Base-by-base conservation (phyloP, 1,140 invertebrate species). In the Stegodyphus mimosarum region DNA sequence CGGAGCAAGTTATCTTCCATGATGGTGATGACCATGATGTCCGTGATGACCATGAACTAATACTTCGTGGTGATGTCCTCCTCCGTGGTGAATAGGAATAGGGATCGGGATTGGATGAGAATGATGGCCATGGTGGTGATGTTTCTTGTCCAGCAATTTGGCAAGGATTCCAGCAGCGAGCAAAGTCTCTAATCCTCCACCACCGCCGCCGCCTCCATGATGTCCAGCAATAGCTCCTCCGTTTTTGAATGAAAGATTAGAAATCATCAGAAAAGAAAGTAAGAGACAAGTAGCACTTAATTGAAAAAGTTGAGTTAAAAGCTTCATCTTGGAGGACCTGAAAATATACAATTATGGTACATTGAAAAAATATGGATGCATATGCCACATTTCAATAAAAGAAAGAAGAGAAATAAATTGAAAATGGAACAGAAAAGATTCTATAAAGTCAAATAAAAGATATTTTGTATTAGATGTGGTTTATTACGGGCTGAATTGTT, bases 91-190 rank as follows among this genome's bases (percentile, higher is more conserved):
- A 10, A 53, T 9, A 7, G 80, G 80, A 67, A 83, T 83, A 7
- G 71, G 80, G 11, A 83, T 83, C 33, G 72, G 72, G 11, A 83
- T 75, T 48, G n/a, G 71, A 17, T 83, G 80, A 17, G 13, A 15
- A n/a, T 83, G 79, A 33, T 50, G 18, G 0, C 18, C 15, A 11
- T 70, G 66, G 53, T 72, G 69, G 6, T 73, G 60, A 18, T 67
- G 33, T 9, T 72, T 49, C 18, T 52, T 83, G 5, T 48, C 17
- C 13, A 83, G 18, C n/a, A 83, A 10, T 48, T 83, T 83, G 9
- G 80, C 80, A 5, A 83, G 18, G 7, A 83, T 75, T 48, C 80
- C 80, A 9, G 80, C 72, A 1, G 72, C 72, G 7, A 83, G 80
- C 9, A 75, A 48, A 10, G 80, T 69, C 48, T 83, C 71, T 0